Base-by-base conservation (phyloP, 2,797 vertebrate genomes). In the Kryptopterus vitreolus region DNA sequence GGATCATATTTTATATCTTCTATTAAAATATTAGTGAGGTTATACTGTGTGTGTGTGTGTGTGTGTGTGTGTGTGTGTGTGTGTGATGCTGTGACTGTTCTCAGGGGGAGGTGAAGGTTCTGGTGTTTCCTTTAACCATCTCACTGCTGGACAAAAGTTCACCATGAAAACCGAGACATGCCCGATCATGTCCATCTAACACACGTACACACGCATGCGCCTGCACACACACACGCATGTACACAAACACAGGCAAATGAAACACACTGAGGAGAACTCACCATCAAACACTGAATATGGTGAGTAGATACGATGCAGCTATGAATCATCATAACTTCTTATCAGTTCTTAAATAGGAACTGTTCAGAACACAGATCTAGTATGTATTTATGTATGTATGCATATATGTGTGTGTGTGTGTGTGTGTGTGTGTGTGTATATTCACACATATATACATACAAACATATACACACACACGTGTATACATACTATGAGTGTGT, bases 391-490 rank as follows among this genome's bases (percentile, higher is more conserved):
- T 26, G 15, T 55, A 26, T 31, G 71, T 57, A 48, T 68, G 48
- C 52, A 66, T 69, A 46, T 55, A 35, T 69, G 68, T 70, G 52
- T 35, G 77, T 22, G 76, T 31, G 26, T 33, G 76, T 65, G 52
- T 8, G 18, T 57, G 22, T 11, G 24, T 29, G 26, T 58, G 38
- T 68, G 46, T 63, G 8, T 13, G 24, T 59, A 24, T 43, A 24
- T 66, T 48, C 73, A 33, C 24, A 71, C 10, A 75, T 66, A 57
- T 77, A 33, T 31, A 71, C 10, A 75, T 35, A 13, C 24, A 75
- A 55, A 48, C 5, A 8, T 38, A 38, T 38, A 38, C 38, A 6
- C 16, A 76, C 92, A 88, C 20, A 94, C 93, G 22, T 29, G 26
- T 58, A 31, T 63, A 35, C 35, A 3, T 13, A n/a, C n/a, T n/a